Evolutionary conservation across 2,113 vertebrate species (phyloP), one percentile per base, ranked within the genome.

Genomic region (Platysteira castanea): DNA sequence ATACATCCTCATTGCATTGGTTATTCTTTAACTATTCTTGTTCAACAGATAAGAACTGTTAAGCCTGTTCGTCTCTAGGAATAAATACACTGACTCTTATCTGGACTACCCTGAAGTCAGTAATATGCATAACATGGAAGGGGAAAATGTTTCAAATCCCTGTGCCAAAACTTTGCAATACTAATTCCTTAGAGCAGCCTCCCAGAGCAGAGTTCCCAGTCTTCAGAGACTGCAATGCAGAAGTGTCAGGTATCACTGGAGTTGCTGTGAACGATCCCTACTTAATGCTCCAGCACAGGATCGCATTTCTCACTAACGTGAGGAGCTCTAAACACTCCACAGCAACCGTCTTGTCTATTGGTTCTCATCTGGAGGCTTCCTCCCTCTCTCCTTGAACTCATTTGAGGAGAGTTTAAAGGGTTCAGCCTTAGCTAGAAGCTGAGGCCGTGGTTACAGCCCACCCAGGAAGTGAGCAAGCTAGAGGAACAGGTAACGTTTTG

Each of bases 271-370:
- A 52, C 13, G 4, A 75, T 31, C 47, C 17, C 70, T 7, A n/a
- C 18, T 10, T 33, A 44, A 33, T 9, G 46, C 21, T 78, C n/a
- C 59, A 63, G 8, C 2, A 47, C 28, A 71, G n/a, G 42, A 86
- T 26, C 5, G 0, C 20, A 16, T 52, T 61, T 41, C 37, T 46
- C 53, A 53, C 35, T 54, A 37, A 63, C 0, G 12, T 1, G 0
- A 70, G 31, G 46, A 59, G 17, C 18, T 39, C 23, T 16, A 57
- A 87, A 78, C 31, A 75, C 13, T 64, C 26, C 33, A 47, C 26
- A 71, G 57, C 37, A 35, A 3, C 10, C 8, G 23, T 76, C 33
- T 44, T 67, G 15, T 42, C 50, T 67, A 12, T 1, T 18, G 17
- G 56, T 56, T 90, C 61, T 83, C 44, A 77, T 17, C 46, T 50